Evolutionary conservation across 2,888 invertebrate species (phyloP).

Genomic region (Agrilus mali): DNA sequence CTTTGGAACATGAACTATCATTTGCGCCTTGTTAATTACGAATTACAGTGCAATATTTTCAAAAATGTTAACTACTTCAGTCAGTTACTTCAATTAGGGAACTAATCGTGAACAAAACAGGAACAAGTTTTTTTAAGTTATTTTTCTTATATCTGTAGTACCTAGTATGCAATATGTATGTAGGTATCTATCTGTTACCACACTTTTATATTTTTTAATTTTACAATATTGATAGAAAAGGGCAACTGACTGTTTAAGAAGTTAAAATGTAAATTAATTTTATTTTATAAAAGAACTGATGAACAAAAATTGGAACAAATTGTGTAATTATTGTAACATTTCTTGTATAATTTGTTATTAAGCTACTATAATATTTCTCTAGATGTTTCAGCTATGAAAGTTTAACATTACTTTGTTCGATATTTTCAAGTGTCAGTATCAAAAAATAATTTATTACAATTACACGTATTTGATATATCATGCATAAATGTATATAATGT

Average conservation of each 20-base stretch:
- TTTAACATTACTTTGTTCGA: constrained; percentile 20
- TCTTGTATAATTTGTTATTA: constrained; percentile 27
- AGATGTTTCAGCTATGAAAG: constrained; percentile 19
- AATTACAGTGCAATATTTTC: constrained; percentile 5
- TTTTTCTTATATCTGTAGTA: background rate
- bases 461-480: constrained; percentile 23
- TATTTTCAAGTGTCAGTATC: constrained; percentile 24
- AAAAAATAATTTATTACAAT: constrained; percentile 26
- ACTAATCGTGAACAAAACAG: background rate
- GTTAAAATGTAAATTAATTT: too few species aligned
- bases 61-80: constrained; percentile 5
- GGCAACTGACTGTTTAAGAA: background rate
- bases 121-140: background rate
- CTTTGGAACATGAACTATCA: constrained; percentile 6
- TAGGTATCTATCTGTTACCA: too few species aligned
- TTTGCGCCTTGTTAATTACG: constrained; percentile 1
- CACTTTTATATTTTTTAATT: background rate
- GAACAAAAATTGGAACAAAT: background rate
- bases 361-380: constrained; percentile 13
- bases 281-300: background rate
- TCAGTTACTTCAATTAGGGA: background rate
- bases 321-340: constrained; percentile 23
- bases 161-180: too few species aligned
- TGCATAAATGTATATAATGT: constrained; percentile 26
- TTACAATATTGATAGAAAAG: background rate